Base-by-base conservation (phyloP, 2,797 vertebrate genomes). In the Salarias fasciatus region DNA sequence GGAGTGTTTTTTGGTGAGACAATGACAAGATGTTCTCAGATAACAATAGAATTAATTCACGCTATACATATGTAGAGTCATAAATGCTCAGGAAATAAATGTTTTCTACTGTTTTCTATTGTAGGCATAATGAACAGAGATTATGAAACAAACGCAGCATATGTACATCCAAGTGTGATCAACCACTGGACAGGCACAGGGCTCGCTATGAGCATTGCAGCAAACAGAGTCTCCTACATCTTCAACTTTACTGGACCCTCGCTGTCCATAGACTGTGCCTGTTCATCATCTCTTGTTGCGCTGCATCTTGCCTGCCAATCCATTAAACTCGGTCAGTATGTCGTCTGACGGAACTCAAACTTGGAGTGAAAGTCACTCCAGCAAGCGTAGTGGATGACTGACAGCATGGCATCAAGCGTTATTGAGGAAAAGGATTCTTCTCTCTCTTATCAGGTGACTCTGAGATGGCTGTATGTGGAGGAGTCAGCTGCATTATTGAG, bases 171-270 rank as follows among this genome's bases (percentile, higher is more conserved):
- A 8, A 87, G 15, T 47, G 71, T 84, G 54, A 93, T 94, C 69
- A 93, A 90, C 80, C 94, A 96, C 79, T 95, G 93, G 47, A 92
- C 86, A 2, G 90, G 91, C 9, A 94, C 94, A 0, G 95, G 95
- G 0, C 61, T 84, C 9, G 89, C 95, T 58, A 92, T 93, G 91
- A 95, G 95, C 52, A 94, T 95, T 24, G 92, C 93, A 60, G 93
- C 95, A 31, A 96, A 96, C 84, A 90, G 95, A 59, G 88, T 96
- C 57, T 96, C 95, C 9, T 96, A 94, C 63, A 76, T 83, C 5
- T 97, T 96, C 80, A 94, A 96, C 78, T 90, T 97, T 78, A 96
- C 94, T 28, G 95, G 95, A 24, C 95, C 94, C 0, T 96, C 95
- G 0, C 38, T 96, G 46, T 36, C 90, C 28, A 79, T 96, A 0